Conservation (phyloP, 2,113 vertebrate genomes). For the Colaptes auratus region DNA sequence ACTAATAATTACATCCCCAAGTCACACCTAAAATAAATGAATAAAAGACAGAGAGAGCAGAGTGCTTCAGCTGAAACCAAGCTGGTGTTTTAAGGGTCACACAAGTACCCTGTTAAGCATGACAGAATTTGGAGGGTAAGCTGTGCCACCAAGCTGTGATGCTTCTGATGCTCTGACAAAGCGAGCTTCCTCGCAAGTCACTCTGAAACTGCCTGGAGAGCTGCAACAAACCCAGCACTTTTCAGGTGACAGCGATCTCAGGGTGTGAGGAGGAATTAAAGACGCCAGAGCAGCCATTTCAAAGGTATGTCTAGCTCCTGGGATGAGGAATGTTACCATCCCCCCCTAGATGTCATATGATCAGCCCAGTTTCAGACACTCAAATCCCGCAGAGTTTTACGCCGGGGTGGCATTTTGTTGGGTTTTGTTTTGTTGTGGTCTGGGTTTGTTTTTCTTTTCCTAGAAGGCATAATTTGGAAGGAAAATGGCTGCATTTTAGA, state of each 20-base stretch:
- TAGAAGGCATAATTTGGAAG: conserved; percentile 14
- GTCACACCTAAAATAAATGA: not conserved
- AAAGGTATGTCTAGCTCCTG: not conserved
- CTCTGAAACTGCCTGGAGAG: not conserved
- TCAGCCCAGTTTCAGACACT: not conserved
- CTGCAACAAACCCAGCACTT: not conserved
- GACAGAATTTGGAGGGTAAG: not conserved
- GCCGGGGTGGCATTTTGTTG: no score
- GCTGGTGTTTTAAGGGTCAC: not conserved
- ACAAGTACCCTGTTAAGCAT: not conserved
- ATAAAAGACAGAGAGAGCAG: not conserved
- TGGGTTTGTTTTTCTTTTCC: not conserved
- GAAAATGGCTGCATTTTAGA: conserved; percentile 4
- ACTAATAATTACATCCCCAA: not conserved
- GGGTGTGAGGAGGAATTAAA: not conserved
- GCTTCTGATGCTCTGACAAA: not conserved
- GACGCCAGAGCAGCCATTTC: not conserved
- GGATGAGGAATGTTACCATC: not conserved
- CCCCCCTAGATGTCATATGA: not conserved
- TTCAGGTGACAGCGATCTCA: not conserved
- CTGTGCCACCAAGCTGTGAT: not conserved
- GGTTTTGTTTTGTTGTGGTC: no score
- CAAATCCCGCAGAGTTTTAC: not conserved
- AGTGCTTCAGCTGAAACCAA: not conserved
- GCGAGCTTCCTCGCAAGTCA: not conserved